phyloP scores from a whole-genome alignment of 2,888 invertebrate species.

The Drosophila nigricruria region DNA sequence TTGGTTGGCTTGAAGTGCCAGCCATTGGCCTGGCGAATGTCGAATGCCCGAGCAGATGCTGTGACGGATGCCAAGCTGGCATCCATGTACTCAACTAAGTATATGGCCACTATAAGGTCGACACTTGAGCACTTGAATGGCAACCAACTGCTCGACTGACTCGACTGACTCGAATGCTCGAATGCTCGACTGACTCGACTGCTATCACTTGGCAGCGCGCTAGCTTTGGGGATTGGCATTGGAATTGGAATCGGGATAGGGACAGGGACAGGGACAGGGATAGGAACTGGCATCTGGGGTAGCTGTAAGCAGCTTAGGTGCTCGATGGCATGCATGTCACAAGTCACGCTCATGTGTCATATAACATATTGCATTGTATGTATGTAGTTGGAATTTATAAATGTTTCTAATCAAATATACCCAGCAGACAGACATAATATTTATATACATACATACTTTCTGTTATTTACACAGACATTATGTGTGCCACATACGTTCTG shows the following conservation, averaged over 20 bases:
- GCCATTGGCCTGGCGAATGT: conserved; percentile 13
- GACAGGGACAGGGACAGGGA: not conserved
- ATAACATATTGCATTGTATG: conserved; percentile 24
- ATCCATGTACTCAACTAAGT: conserved; percentile 53
- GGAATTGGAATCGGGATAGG: not conserved
- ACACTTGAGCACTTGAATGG: conserved; percentile 46
- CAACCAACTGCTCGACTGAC: conserved; percentile 30
- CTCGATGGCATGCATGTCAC: conserved; percentile 27
- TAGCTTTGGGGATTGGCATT: not conserved
- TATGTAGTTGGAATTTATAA: conserved; percentile 41
- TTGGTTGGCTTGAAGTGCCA: conserved; percentile 19
- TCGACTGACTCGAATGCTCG: conserved; percentile 4
- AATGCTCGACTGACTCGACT: not conserved
- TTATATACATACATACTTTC: conserved; percentile 6
- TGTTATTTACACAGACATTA: conserved; percentile 40
- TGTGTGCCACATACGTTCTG: conserved; percentile 9
- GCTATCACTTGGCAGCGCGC: conserved; percentile 18
- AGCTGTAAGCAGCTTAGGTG: conserved; percentile 44
- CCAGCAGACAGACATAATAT: conserved; percentile 50
- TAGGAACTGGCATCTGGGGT: not conserved
- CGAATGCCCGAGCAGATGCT: conserved; percentile 10
- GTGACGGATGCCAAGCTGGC: conserved; percentile 61
- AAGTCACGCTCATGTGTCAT: conserved; percentile 46
- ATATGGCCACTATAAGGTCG: conserved; percentile 55
- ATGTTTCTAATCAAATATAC: conserved; percentile 71